phyloP scores from a whole-genome alignment of 2,888 invertebrate species.

The Ichneumoninae sp. region DNA sequence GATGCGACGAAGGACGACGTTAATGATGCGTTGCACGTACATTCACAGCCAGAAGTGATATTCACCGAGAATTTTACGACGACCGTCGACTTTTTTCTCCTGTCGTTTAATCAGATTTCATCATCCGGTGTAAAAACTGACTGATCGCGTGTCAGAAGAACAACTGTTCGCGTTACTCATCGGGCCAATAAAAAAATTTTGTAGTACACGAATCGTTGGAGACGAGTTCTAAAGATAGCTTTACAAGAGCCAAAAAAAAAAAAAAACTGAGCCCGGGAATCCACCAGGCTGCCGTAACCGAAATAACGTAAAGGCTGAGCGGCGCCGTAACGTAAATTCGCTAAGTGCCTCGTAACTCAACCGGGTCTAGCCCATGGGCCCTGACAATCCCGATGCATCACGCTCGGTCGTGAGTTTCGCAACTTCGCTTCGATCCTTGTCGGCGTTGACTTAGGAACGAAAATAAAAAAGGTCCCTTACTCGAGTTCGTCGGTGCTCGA shows the following conservation, averaged over 20 bases:
- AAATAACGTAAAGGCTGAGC: constrained; percentile 16
- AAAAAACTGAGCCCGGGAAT: neutral
- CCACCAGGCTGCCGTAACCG: neutral
- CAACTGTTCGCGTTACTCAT: constrained; percentile 14
- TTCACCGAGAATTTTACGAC: no score
- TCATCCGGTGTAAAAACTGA: neutral
- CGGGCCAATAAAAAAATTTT: constrained; percentile 19
- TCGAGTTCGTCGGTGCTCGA: constrained; percentile 72
- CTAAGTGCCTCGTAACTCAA: constrained; percentile 17
- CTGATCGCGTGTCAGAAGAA: constrained; percentile 5
- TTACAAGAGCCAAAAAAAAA: constrained; percentile 8
- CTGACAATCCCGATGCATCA: neutral
- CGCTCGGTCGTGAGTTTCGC: neutral
- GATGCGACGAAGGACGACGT: constrained; percentile 9
- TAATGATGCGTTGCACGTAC: neutral
- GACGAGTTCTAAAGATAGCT: constrained; percentile 23
- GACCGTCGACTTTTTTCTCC: no score
- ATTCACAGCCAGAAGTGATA: no score
- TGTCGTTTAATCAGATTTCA: neutral
- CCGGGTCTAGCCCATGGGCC: neutral
- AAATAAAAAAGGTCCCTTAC: constrained; percentile 63
- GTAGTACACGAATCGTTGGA: neutral
- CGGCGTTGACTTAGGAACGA: neutral
- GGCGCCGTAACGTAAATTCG: neutral
- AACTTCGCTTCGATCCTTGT: neutral